phyloP scores from a whole-genome alignment of 2,113 vertebrate genomes.

The Natator depressus region DNA sequence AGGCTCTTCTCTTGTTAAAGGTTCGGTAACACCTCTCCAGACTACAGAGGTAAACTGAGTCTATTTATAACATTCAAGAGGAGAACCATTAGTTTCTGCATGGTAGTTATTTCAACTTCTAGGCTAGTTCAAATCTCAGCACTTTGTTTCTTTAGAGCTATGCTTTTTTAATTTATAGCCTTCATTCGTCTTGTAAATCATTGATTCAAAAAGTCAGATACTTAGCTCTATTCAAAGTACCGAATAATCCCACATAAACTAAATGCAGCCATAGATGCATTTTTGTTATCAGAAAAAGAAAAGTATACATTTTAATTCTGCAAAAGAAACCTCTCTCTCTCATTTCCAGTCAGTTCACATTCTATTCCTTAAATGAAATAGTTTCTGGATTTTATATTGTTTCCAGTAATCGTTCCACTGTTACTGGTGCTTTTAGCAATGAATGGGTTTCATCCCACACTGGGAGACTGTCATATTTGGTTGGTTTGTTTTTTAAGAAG shows the following conservation, averaged over 20 bases:
- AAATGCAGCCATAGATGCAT: background rate
- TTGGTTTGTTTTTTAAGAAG: background rate
- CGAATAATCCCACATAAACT: background rate
- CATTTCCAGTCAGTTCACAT: slow-evolving; percentile 41
- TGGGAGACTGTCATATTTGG: background rate
- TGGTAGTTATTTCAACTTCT: background rate
- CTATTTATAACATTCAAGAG: background rate
- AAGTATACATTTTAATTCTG: background rate
- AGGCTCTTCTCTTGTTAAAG: background rate
- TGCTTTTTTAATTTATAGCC: background rate
- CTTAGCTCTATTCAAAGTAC: background rate
- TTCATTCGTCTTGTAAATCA: background rate
- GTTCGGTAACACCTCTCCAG: background rate
- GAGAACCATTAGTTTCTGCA: background rate
- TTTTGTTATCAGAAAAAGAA: background rate
- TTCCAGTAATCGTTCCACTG: slow-evolving; percentile 4
- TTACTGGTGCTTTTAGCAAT: background rate
- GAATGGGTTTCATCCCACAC: background rate
- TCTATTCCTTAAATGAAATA: slow-evolving; percentile 44
- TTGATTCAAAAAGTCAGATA: background rate
- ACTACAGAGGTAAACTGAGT: background rate
- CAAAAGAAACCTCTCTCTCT: background rate
- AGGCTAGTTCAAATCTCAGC: background rate
- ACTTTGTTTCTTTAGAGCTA: background rate
- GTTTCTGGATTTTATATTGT: background rate